Evolutionary conservation across 2,113 vertebrate species (phyloP), one percentile per base, ranked within the genome.

Genomic region (Oreotragus oreotragus): DNA sequence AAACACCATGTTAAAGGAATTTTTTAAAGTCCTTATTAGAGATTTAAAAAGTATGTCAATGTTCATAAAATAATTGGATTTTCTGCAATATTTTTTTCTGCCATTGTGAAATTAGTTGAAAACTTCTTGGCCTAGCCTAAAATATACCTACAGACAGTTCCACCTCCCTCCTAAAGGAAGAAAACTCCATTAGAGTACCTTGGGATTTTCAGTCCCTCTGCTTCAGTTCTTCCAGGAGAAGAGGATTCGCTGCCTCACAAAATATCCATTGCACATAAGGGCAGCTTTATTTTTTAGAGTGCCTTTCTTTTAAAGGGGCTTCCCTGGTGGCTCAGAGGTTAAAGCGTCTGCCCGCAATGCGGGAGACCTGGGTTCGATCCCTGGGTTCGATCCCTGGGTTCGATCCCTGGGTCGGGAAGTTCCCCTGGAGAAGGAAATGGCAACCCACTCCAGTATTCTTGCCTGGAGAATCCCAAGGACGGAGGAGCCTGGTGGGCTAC

Each of bases 11-110:
- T 76, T 87, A 45, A 87, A 66, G 86, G 14, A 66, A 62, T 93
- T 73, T 96, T 92, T 17, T 73, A 89, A 92, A 91, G 25, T 53
- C 49, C 81, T 88, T 94, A 88, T 93, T 88, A 92, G 91, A 93
- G 30, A 80, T 93, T 62, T 96, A 36, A 96, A 94, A 95, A 49
- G 7, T 36, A 1, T 30, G 2, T 73, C 33, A 87, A 60, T 21
- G 1, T 73, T 97, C 28, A 27, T 58, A 13, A 66, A 45, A 45
- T 45, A 91, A 81, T 27, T 87, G 47, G 28, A 55, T 88, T 96
- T 90, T 86, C 83, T 94, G 86, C 21, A 57, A 25, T 55, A 5
- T 91, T 95, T 96, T 95, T 81, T 45, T 84, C 64, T 53, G 25
- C 36, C 55, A 53, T 62, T 39, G 25, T 88, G 85, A 87, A 66